Conservation (phyloP, 1,140 invertebrate genomes). For the Nebria ingens region DNA sequence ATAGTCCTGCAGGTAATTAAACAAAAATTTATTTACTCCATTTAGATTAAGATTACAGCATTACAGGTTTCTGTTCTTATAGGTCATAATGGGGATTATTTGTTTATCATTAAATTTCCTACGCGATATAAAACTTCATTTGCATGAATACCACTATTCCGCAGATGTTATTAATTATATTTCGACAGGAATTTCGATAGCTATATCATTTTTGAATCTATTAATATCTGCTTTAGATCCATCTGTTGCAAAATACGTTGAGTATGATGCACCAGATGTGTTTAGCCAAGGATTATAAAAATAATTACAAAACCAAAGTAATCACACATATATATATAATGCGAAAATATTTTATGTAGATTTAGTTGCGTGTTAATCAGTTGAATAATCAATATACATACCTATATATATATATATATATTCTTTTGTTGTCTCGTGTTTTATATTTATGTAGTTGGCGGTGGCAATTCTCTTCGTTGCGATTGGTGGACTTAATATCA, state of each 20-base stretch:
- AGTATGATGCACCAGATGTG: slow-evolving; percentile 30
- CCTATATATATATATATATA: slow-evolving; percentile 4
- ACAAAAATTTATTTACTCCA: slow-evolving; percentile 7
- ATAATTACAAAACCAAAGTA: slow-evolving; percentile 10
- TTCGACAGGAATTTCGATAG: slow-evolving; percentile 57
- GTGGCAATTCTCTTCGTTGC: slow-evolving; percentile 69
- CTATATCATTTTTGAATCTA: slow-evolving; percentile 66
- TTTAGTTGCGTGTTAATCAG: too few species aligned
- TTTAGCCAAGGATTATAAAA: slow-evolving; percentile 2
- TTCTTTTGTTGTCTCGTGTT: slow-evolving; percentile 9
- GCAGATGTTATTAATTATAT: slow-evolving; percentile 59
- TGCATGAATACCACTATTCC: slow-evolving; percentile 52
- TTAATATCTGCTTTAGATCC: slow-evolving; percentile 71
- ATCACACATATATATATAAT: too few species aligned
- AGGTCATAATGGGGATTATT: slow-evolving; percentile 45
- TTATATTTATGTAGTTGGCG: slow-evolving; percentile 47
- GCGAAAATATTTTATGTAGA: too few species aligned
- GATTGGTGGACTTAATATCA: slow-evolving; percentile 70
- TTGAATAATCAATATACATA: neutral
- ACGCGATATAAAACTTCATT: slow-evolving; percentile 62
- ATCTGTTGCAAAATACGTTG: slow-evolving; percentile 40
- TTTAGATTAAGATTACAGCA: neutral
- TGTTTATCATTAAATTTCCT: slow-evolving; percentile 61
- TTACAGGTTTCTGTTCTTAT: slow-evolving; percentile 14
- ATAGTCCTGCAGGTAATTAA: slow-evolving; percentile 74